Base-by-base conservation (phyloP, 2,113 vertebrate species). In the Ptilonorhynchus violaceus region DNA sequence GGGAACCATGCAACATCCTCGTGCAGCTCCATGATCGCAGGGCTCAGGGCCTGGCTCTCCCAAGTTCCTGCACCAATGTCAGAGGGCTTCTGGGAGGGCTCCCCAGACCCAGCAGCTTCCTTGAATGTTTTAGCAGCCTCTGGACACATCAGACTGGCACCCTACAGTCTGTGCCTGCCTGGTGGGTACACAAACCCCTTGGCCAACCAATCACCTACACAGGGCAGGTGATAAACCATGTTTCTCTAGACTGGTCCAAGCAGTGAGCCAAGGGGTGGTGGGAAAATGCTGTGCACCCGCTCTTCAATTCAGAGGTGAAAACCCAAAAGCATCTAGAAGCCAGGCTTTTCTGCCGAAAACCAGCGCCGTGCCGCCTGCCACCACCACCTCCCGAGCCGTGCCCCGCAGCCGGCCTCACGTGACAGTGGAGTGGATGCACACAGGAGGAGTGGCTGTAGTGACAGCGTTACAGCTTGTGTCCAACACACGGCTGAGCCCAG, bases 361-460 rank as follows among this genome's bases (percentile, higher is more conserved):
- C 55, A 94, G 80, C 0, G 0, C 39, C 0, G 6, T 8, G 11
- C 70, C 0, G 1, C 66, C 11, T 8, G 93, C 86, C 78, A 78
- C 79, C 68, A 68, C 23, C 93, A 62, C 35, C 42, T 92, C 81
- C 81, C 27, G 19, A 79, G 90, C 90, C 0, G 1, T 95, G 91
- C 90, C 96, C 92, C 8, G 20, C 8, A 3, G 95, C 93, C 3
- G 0, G 80, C 75, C 91, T 59, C 95, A 93, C 63, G 59, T 97
- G 94, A 93, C 7, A 0, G 75, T 22, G 72, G 84, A 92, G 94
- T 56, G 95, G 94, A 83, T 93, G 96, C 85, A 90, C 68, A 94
- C 75, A 13, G 96, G 44, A 96, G 95, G 94, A 94, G 96, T 93
- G 94, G 96, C 95, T 84, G 91, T 86, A 88, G 91, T 86, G 96